phyloP scores from a whole-genome alignment of 2,797 vertebrate genomes.

The Xenopus petersii region DNA sequence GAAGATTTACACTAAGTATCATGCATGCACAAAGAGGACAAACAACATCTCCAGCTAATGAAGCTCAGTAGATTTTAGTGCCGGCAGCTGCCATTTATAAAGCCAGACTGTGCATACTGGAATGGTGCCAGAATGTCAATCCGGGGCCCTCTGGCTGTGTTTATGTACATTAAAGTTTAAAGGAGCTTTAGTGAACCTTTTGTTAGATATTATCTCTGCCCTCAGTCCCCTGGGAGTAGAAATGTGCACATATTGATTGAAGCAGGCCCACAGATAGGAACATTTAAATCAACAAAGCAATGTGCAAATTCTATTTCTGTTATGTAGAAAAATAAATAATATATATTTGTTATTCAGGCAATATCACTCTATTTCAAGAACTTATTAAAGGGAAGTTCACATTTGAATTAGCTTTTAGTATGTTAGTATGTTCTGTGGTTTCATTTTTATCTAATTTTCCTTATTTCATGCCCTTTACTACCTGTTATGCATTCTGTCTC shows the following conservation, averaged over 20 bases:
- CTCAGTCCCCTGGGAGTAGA: slow-evolving; percentile 32
- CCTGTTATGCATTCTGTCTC: too few species aligned
- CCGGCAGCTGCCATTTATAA: slow-evolving; percentile 58
- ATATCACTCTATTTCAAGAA: too few species aligned
- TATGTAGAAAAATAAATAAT: not conserved
- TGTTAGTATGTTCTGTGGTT: too few species aligned
- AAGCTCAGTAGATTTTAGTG: slow-evolving; percentile 11
- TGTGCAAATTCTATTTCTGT: slow-evolving; percentile 13
- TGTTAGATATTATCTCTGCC: slow-evolving; percentile 29
- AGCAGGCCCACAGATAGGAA: slow-evolving; percentile 22
- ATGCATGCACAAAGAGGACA: slow-evolving; percentile 34
- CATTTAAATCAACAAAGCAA: slow-evolving; percentile 25
- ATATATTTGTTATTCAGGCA: too few species aligned
- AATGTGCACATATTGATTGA: slow-evolving; percentile 45
- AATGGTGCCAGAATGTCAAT: slow-evolving; percentile 56
- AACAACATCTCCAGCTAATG: slow-evolving; percentile 36
- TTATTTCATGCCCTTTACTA: too few species aligned
- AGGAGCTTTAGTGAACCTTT: slow-evolving; percentile 39
- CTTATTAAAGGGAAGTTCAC: too few species aligned
- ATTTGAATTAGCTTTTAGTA: too few species aligned
- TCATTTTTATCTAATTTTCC: too few species aligned
- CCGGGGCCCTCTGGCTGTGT: slow-evolving; percentile 47
- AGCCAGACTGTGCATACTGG: slow-evolving; percentile 51
- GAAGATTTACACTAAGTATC: slow-evolving; percentile 31
- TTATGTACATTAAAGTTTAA: slow-evolving; percentile 39